These are phyloP conservation scores for Baryphthengus martii DNA, from an alignment of 2,113 vertebrate genomes.

Conservation along the genomic window DNA sequence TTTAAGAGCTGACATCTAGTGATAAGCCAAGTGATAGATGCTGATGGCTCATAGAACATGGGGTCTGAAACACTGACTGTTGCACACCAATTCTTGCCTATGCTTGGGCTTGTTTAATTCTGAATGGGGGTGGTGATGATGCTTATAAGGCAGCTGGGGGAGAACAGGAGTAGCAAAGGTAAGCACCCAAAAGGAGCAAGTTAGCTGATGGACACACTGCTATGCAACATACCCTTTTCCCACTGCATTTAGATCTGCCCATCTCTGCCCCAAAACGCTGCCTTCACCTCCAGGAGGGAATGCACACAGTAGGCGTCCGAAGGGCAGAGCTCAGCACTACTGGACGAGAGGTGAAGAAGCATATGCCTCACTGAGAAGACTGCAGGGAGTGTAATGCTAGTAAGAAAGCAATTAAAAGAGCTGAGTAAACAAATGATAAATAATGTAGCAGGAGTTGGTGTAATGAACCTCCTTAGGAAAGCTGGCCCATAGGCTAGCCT, in stretches of 20 bases:
- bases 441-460: conserved; percentile 9
- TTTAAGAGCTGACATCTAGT: conserved; percentile 49
- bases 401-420: conserved; percentile 42
- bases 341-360: neutral
- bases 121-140: neutral
- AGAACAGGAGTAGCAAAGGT: neutral
- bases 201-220: neutral
- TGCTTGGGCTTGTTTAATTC: neutral
- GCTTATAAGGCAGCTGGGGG: neutral
- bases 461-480: conserved; percentile 23
- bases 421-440: conserved; percentile 50
- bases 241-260: neutral
- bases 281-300: neutral
- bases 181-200: neutral
- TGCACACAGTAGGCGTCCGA: rapidly evolving
- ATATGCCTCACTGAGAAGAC: neutral
- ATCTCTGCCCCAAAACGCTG: neutral
- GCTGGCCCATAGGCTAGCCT: neutral
- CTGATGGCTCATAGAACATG: neutral
- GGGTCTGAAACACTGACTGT: neutral
- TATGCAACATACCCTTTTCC: neutral
- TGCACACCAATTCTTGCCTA: neutral
- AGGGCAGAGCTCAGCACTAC: neutral
- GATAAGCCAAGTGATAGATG: conserved; percentile 15
- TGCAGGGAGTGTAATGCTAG: neutral